Evolutionary conservation across 2,797 vertebrate genomes (phyloP), one percentile per base, ranked within the genome.

Genomic region (Philypnodon macrostomus): DNA sequence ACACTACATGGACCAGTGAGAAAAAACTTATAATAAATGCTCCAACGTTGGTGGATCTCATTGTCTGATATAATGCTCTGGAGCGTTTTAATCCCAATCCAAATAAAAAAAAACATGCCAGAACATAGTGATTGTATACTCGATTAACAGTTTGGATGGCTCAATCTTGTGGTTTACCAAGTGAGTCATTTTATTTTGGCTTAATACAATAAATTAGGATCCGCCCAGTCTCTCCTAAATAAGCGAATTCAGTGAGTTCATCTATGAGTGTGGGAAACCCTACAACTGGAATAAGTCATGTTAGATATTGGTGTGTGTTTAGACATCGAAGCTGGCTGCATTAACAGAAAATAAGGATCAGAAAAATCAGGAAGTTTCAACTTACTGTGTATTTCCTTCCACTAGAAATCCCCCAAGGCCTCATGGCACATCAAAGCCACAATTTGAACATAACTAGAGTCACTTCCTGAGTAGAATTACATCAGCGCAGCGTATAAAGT

Each of bases 351-450:
- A 42, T 24, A 49, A 35, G 49, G 40, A 42, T 42, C 9, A 29
- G 5, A 29, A 29, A 32, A 29, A 32, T 70, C 67, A 72, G 73
- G 59, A 71, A 73, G 47, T 61, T 64, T 75, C 48, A 66, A 58
- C 68, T 63, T 58, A 60, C 51, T 73, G 58, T 66, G 72, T 52
- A 56, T 73, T 73, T 74, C 68, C 68, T 73, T 65, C 61, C 58
- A 61, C 51, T 38, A 40, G 42, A 68, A 72, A 67, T 63, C 72
- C 66, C 80, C 47, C 2, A 58, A 73, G 80, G 79, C 63, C 67
- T 46, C 58, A 61, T 61, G 35, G 40, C 69, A 82, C 75, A 75
- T 83, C 78, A 85, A 84, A 80, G 79, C 53, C 29, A 27, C 1
- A 26, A 67, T 72, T 67, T 61, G 56, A 29, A 69, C 79, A 78